Evolutionary conservation across 2,113 vertebrate species (phyloP).

Genomic region (Brienomyrus longianalis): DNA sequence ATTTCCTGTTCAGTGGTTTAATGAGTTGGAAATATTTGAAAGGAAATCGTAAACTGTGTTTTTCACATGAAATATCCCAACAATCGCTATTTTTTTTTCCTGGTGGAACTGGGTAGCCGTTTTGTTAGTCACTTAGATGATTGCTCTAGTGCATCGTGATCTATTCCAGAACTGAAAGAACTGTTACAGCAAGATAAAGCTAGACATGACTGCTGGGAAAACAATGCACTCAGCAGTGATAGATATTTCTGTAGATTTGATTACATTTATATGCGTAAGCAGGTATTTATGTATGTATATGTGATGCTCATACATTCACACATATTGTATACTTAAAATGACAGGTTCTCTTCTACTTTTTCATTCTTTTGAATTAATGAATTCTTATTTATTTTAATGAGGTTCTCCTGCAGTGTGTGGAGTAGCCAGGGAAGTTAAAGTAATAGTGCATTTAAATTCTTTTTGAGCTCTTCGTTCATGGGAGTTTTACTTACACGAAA

Average conservation of each 20-base stretch:
- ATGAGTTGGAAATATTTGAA: not conserved
- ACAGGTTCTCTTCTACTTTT: not conserved
- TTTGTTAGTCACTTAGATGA: not conserved
- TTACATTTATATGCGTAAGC: not conserved
- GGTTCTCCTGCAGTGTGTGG: not conserved
- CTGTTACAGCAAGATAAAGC: not conserved
- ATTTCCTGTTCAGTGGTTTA: not conserved
- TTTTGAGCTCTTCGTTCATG: not conserved
- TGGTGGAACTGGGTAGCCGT: not conserved
- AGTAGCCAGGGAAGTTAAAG: not conserved
- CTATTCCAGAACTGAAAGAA: not conserved
- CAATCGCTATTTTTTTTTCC: not conserved
- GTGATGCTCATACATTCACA: not conserved
- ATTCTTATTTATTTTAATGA: not conserved
- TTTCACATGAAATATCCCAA: not conserved
- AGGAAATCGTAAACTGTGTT: not conserved
- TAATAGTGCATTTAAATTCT: not conserved
- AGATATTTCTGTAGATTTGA: not conserved
- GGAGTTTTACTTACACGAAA: too few relatives aligned
- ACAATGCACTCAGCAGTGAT: not conserved
- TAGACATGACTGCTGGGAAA: not conserved
- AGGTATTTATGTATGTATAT: not conserved
- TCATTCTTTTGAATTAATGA: not conserved
- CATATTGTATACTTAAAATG: not conserved
- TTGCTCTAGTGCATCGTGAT: not conserved